phyloP scores from a whole-genome alignment of 2,888 invertebrate species.

The Neocrepidodera transversa region DNA sequence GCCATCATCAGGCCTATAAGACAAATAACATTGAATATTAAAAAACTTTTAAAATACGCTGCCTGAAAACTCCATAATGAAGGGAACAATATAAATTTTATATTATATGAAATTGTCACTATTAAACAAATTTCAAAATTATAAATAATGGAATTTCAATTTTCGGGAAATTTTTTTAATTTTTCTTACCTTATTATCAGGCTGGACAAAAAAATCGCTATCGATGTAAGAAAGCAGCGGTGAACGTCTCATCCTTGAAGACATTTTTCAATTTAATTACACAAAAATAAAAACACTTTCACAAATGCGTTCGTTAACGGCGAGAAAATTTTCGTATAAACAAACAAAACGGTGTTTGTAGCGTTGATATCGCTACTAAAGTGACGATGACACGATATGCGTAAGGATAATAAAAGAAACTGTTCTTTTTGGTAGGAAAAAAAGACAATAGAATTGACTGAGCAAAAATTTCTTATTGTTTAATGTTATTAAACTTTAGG shows the following conservation, averaged over 20 bases:
- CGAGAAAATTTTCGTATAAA: neutral
- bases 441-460: constrained; percentile 17
- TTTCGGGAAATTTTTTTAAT: too few relatives aligned
- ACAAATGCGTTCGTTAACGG: neutral
- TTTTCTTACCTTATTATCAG: too few relatives aligned
- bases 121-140: too few relatives aligned
- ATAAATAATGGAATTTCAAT: too few relatives aligned
- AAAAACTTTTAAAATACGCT: too few relatives aligned
- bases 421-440: constrained; percentile 17
- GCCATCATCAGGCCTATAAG: too few relatives aligned
- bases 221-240: constrained; percentile 3
- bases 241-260: constrained; percentile 5
- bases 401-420: constrained; percentile 6
- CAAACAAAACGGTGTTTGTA: neutral
- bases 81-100: too few relatives aligned
- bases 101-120: too few relatives aligned
- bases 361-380: constrained; percentile 5
- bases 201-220: constrained; percentile 11
- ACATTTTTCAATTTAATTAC: constrained; percentile 15
- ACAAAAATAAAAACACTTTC: neutral
- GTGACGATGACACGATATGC: neutral
- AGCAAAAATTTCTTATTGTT: constrained; percentile 10
- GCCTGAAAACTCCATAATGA: too few relatives aligned
- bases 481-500: neutral
- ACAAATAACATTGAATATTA: too few relatives aligned